phyloP scores from a whole-genome alignment of 2,797 vertebrate species.

The Tamandua tetradactyla region DNA sequence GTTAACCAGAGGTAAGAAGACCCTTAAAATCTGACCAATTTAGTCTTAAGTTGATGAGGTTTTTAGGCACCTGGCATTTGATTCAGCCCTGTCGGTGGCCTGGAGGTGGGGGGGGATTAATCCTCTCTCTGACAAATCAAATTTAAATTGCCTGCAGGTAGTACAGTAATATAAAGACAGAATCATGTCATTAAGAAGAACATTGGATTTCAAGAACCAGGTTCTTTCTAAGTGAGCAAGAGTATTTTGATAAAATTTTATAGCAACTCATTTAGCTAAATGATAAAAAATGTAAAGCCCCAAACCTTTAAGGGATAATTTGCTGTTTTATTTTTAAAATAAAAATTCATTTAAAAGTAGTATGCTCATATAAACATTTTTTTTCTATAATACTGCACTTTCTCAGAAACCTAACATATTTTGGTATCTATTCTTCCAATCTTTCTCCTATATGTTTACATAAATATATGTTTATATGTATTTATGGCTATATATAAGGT shows the following conservation, averaged over 20 bases:
- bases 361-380: background rate
- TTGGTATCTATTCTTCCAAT: background rate
- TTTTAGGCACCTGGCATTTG: background rate
- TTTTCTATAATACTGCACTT: background rate
- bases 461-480: no score
- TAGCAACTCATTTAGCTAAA: background rate
- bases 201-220: slow-evolving; percentile 26
- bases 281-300: background rate
- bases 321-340: slow-evolving; percentile 49
- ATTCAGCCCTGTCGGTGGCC: background rate
- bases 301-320: background rate
- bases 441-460: slow-evolving; percentile 14
- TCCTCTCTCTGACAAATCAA: background rate
- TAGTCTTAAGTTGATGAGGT: background rate
- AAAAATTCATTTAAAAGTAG: background rate
- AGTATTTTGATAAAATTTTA: slow-evolving; percentile 1
- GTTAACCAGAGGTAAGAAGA: background rate
- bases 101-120: background rate
- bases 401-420: background rate
- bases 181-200: slow-evolving; percentile 30
- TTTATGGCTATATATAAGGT: no score
- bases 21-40: background rate
- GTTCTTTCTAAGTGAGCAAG: background rate
- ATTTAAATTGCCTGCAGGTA: background rate
- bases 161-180: background rate